Percentiles rank a stretch among this genome's conserved stretches.
These are phyloP conservation scores for Drosophila persimilis DNA, from an alignment of 1,140 invertebrate genomes.

Conservation along the genomic window DNA sequence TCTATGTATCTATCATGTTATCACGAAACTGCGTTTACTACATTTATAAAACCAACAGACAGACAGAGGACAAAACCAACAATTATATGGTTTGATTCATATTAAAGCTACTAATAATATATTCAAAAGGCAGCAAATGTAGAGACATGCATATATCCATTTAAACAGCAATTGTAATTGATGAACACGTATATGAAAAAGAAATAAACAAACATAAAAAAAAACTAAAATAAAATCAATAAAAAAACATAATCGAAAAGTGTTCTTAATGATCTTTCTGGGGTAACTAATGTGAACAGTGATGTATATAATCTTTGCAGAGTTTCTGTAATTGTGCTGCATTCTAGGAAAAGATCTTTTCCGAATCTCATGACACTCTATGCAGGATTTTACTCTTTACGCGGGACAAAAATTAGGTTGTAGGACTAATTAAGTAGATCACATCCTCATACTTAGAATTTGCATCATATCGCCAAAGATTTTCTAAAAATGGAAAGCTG, in stretches of 20 bases:
- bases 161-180: conserved; percentile 78
- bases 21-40: conserved; percentile 77
- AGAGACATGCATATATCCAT: conserved; percentile 60
- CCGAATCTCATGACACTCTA: too few relatives aligned
- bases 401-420: too few relatives aligned
- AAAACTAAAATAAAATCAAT: conserved; percentile 43
- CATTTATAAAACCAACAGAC: conserved; percentile 70
- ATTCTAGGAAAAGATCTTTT: too few relatives aligned
- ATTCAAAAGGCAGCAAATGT: conserved; percentile 65
- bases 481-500: too few relatives aligned
- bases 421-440: too few relatives aligned
- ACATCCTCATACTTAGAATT: too few relatives aligned
- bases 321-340: too few relatives aligned
- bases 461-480: too few relatives aligned
- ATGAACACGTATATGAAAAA: conserved; percentile 37
- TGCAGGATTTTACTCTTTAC: too few relatives aligned
- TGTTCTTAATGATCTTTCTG: neutral
- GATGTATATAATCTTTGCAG: too few relatives aligned
- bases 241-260: conserved; percentile 32
- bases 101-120: conserved; percentile 55
- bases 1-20: conserved; percentile 50
- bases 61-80: neutral
- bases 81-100: conserved; percentile 30
- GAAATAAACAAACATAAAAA: conserved; percentile 48
- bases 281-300: too few relatives aligned